Conservation (phyloP, 2,888 invertebrate species). For the Tolmerus cingulatus region DNA sequence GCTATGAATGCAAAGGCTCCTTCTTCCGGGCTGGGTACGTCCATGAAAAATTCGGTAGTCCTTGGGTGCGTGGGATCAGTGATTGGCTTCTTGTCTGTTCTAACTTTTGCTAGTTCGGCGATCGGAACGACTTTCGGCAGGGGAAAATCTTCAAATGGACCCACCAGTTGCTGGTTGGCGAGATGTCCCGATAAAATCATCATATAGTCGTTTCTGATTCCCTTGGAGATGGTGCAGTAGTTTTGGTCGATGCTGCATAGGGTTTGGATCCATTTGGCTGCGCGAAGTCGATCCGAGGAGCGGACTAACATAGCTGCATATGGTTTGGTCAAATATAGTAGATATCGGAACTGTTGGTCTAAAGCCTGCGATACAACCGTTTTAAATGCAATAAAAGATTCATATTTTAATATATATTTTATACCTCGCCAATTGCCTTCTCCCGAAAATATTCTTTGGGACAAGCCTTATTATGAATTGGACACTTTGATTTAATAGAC, state of each 20-base stretch:
- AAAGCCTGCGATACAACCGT: conserved; percentile 55
- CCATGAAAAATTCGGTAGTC: conserved; percentile 64
- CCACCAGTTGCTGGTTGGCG: conserved; percentile 57
- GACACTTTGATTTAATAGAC: conserved; percentile 5
- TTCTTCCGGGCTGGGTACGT: conserved; percentile 65
- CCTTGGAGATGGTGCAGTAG: conserved; percentile 65
- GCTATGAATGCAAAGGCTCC: conserved; percentile 68
- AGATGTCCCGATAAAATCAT: conserved; percentile 65
- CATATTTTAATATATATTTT: neutral
- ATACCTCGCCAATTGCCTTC: conserved; percentile 36
- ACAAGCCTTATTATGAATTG: conserved; percentile 38
- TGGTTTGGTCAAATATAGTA: conserved; percentile 64
- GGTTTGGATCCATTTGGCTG: conserved; percentile 66
- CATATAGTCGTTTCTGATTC: conserved; percentile 67
- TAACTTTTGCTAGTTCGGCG: conserved; percentile 59
- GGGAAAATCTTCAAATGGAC: conserved; percentile 65
- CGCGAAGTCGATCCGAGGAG: conserved; percentile 62
- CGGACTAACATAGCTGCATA: conserved; percentile 63
- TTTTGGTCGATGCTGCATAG: conserved; percentile 63
- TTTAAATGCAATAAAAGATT: neutral
- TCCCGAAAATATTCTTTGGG: conserved; percentile 8
- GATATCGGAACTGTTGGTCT: conserved; percentile 65
- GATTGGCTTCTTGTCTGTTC: conserved; percentile 61
- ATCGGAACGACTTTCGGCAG: conserved; percentile 61
- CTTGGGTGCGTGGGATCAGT: conserved; percentile 64